phyloP scores from a whole-genome alignment of 2,888 invertebrate species.

The Ptychoptera contaminata region DNA sequence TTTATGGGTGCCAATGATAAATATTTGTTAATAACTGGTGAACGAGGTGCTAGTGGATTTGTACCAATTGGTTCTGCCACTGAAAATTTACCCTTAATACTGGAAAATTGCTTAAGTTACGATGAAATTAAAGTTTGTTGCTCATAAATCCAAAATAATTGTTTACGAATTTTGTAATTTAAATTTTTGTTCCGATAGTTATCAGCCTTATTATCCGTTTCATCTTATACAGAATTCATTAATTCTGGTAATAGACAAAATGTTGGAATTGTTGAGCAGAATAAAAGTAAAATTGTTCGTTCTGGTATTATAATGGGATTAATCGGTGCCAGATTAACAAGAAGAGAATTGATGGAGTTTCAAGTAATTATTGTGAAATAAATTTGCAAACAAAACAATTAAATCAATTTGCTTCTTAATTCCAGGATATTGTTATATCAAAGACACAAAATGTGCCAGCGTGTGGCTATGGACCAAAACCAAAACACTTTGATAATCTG shows the following conservation, averaged over 20 bases:
- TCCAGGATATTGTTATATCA: constrained; percentile 33
- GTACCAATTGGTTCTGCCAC: constrained; percentile 34
- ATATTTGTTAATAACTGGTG: constrained; percentile 29
- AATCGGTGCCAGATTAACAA: constrained; percentile 33
- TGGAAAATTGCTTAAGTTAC: constrained; percentile 37
- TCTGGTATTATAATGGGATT: constrained; percentile 35
- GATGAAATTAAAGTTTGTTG: constrained; percentile 37
- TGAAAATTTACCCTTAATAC: constrained; percentile 31
- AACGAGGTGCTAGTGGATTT: constrained; percentile 34
- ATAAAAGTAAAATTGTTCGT: constrained; percentile 28
- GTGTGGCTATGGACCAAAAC: constrained; percentile 30
- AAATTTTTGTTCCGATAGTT: constrained; percentile 13
- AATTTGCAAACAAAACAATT: no score
- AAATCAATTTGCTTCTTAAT: neutral
- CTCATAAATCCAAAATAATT: neutral
- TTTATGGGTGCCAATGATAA: constrained; percentile 33
- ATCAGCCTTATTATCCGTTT: constrained; percentile 37
- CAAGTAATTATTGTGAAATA: constrained; percentile 11
- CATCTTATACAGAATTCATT: constrained; percentile 38
- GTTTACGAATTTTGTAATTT: neutral
- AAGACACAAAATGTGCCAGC: constrained; percentile 33
- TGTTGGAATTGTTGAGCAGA: constrained; percentile 27
- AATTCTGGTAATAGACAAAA: constrained; percentile 40
- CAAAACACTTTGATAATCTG: constrained; percentile 7
- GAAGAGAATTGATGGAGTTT: constrained; percentile 35